Conservation (phyloP, 2,888 invertebrate species). For the Melanchra persicariae region DNA sequence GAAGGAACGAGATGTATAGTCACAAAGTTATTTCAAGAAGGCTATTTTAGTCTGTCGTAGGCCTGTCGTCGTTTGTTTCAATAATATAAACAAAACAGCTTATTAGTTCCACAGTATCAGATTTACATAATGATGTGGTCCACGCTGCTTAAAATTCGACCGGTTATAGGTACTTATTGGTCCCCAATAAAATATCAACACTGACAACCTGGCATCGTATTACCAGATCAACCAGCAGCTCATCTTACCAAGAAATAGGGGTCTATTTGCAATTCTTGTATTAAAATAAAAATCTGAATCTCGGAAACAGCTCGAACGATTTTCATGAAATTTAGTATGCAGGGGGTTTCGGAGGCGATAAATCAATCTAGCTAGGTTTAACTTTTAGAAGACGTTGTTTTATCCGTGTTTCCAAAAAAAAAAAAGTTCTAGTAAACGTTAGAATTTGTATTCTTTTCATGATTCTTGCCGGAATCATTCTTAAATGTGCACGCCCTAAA, state of each 20-base stretch:
- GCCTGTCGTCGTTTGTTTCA: constrained; percentile 7
- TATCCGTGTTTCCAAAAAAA: too few relatives aligned
- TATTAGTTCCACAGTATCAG: neutral
- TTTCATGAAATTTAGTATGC: too few relatives aligned
- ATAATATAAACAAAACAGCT: neutral
- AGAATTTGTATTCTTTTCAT: neutral
- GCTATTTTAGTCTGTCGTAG: neutral
- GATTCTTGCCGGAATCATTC: too few relatives aligned
- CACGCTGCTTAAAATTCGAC: constrained; percentile 10
- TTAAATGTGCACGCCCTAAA: too few relatives aligned
- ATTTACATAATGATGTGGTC: constrained; percentile 17
- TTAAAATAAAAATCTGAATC: too few relatives aligned
- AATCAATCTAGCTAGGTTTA: too few relatives aligned
- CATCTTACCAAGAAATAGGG: neutral
- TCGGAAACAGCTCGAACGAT: too few relatives aligned
- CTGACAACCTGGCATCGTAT: neutral
- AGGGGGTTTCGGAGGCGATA: too few relatives aligned
- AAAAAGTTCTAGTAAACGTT: neutral
- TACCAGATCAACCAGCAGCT: neutral
- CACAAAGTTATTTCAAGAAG: neutral
- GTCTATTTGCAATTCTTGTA: too few relatives aligned
- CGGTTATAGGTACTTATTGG: constrained; percentile 2
- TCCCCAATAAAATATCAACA: constrained; percentile 3
- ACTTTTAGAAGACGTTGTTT: too few relatives aligned
- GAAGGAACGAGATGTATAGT: neutral